These are phyloP conservation scores for Branchipolynoe longqiensis DNA, from an alignment of 2,888 invertebrate species.

Conservation along the genomic window DNA sequence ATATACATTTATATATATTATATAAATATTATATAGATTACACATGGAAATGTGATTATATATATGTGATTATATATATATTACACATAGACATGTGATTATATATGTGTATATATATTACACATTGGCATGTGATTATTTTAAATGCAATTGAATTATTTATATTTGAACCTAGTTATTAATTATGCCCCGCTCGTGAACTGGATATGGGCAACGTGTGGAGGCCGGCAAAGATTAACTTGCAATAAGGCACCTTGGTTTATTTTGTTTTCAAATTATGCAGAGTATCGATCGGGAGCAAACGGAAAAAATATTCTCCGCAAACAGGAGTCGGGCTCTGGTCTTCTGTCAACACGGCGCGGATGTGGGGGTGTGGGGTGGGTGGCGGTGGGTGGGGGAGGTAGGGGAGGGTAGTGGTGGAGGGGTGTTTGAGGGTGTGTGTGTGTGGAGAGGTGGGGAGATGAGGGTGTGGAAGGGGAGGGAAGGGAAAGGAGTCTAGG, in stretches of 20 bases:
- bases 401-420: neutral
- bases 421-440: neutral
- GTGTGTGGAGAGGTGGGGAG: neutral
- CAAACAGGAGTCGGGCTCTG: neutral
- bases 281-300: slow-evolving; percentile 32
- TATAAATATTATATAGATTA: too few relatives aligned
- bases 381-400: neutral
- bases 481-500: neutral
- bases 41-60: too few relatives aligned
- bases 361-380: neutral
- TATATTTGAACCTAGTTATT: too few relatives aligned
- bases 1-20: too few relatives aligned
- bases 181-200: too few relatives aligned
- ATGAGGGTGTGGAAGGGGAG: neutral
- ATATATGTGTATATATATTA: too few relatives aligned
- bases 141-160: too few relatives aligned
- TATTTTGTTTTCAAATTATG: slow-evolving; percentile 55
- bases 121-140: too few relatives aligned
- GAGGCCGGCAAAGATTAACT: slow-evolving; percentile 27
- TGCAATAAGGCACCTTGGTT: slow-evolving; percentile 36
- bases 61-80: too few relatives aligned
- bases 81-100: too few relatives aligned
- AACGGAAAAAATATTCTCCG: slow-evolving; percentile 13
- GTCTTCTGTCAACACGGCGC: neutral
- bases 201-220: neutral